These are phyloP conservation scores for Anthopleura xanthogrammica DNA, from an alignment of 92 coral and sea anemone genomes.

Conservation along the genomic window DNA sequence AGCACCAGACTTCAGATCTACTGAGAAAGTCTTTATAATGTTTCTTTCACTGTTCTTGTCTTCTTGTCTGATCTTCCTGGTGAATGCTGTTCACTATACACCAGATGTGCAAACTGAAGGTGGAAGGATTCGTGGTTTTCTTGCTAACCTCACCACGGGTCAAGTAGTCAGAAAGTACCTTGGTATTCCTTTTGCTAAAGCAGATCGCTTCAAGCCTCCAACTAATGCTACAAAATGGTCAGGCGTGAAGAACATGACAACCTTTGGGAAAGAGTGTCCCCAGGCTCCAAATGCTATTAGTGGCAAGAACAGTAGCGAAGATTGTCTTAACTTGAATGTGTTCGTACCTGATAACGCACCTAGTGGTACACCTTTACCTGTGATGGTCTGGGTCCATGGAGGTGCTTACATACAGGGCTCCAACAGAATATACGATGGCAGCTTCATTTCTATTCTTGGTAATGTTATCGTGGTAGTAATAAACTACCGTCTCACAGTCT, in stretches of 20 bases:
- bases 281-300: not conserved
- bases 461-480: conserved; percentile 19
- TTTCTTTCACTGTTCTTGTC: not conserved
- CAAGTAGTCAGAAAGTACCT: conserved; percentile 13
- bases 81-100: conserved; percentile 10
- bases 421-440: conserved; percentile 16
- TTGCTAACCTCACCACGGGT: conserved; percentile 6
- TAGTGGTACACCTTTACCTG: conserved; percentile 14
- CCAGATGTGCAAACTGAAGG: not conserved
- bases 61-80: not conserved
- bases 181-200: conserved; percentile 24
- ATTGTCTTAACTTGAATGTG: conserved; percentile 47
- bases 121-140: conserved; percentile 5
- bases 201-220: conserved; percentile 36
- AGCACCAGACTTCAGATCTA: too few relatives aligned
- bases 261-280: conserved; percentile 11
- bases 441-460: conserved; percentile 4
- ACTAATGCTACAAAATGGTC: not conserved
- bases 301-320: conserved; percentile 42
- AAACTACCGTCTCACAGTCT: conserved; percentile 18
- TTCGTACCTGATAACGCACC: conserved; percentile 29
- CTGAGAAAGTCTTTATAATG: not conserved
- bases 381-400: conserved; percentile 25
- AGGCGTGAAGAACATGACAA: not conserved
- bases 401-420: not conserved